A percentile compares a stretch with the other conserved stretches of the same genome.
Evolutionary conservation across 2,888 invertebrate genomes (phyloP).

Genomic region (Sphaerophoria taeniata): DNA sequence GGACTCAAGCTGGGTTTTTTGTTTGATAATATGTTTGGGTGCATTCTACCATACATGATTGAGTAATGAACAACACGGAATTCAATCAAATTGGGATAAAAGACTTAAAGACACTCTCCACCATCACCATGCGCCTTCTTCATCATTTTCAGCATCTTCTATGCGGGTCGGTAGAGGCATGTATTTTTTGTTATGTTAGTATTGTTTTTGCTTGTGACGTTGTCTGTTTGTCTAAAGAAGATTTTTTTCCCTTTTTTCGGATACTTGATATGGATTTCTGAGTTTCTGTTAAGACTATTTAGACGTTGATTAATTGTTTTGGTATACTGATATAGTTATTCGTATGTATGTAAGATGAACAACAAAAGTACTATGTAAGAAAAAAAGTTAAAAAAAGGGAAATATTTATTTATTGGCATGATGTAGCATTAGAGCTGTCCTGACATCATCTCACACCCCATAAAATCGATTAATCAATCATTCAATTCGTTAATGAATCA

Average conservation of each 20-base stretch:
- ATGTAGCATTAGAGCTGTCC: neutral
- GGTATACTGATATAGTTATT: neutral
- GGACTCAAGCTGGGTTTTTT: neutral
- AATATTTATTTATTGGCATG: neutral
- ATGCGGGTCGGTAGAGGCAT: neutral
- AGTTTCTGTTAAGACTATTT: slow-evolving; percentile 24
- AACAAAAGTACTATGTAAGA: neutral
- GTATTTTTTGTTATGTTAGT: slow-evolving; percentile 18
- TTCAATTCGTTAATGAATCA: slow-evolving; percentile 55
- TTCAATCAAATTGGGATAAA: slow-evolving; percentile 29
- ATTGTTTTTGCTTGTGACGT: slow-evolving; percentile 15
- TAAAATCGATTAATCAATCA: slow-evolving; percentile 65
- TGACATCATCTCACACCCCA: slow-evolving; percentile 45
- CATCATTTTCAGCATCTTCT: neutral
- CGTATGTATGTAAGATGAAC: neutral
- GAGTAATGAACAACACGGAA: slow-evolving; percentile 59
- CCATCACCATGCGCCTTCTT: neutral
- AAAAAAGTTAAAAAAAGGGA: neutral
- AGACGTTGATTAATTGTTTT: slow-evolving; percentile 58
- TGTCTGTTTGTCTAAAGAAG: neutral
- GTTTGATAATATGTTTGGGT: slow-evolving; percentile 29
- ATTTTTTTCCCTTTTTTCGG: neutral
- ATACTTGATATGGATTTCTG: slow-evolving; percentile 20
- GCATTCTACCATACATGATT: slow-evolving; percentile 65
- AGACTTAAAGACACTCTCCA: slow-evolving; percentile 10